Evolutionary conservation across 2,888 invertebrate genomes (phyloP), one percentile per base, ranked within the genome.

Genomic region (Epinotia demarniana): DNA sequence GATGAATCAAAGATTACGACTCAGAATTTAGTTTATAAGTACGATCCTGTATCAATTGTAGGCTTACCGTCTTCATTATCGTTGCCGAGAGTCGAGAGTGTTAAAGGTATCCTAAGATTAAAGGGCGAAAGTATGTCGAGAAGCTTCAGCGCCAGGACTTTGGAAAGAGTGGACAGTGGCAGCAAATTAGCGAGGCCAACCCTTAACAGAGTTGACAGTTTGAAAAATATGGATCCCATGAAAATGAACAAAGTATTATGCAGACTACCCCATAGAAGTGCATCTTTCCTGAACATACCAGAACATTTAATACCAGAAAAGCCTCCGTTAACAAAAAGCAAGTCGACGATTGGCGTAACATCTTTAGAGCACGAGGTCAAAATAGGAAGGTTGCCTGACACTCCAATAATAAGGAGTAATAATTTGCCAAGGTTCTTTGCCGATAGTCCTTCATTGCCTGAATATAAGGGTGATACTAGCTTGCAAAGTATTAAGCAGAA

Each of bases 401-500:
- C 94, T 0, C 94, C 94, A 0, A 92, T 94, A 3, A 94, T 94
- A 62, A 94, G 87, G 71, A 94, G 94, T 77, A 90, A 85, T 61
- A 94, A 94, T 74, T 80, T 94, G 16, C 94, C 94, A 3, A 90
- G 90, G 73, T 94, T 94, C 84, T 94, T 94, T 68, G 90, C 89
- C 12, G 93, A 93, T 33, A 89, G 87, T 70, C 92, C 94, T 4
- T 82, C 89, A 0, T 76, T 92, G 5, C 84, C 89, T 0, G 92
- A 91, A 80, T 94, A 93, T 72, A 94, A 87, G 78, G 90, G 86
- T 0, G 93, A 94, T n/a, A 92, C 88, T 0, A 92, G 91, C 58
- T 81, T 94, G 43, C 91, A 93, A 77, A 92, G 93, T 77, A 92
- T 94, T 18, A 94, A 95, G 75, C 95, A 95, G 82, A 92, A 95